phyloP scores from a whole-genome alignment of 1,140 invertebrate species.

The Zaprionus vittiger region DNA sequence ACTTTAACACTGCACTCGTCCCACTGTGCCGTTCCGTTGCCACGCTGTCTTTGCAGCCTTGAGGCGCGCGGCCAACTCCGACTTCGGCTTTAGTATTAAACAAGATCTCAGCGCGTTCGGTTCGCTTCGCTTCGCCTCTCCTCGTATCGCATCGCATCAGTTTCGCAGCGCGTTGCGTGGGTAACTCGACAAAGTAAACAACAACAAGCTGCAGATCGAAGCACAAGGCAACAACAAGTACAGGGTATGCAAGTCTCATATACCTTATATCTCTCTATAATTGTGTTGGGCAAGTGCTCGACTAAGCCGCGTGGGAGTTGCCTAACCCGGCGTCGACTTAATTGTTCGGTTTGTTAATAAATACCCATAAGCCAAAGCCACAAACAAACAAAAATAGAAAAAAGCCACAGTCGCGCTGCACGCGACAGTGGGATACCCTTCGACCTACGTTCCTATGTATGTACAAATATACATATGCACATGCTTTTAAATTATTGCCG shows the following conservation, averaged over 20 bases:
- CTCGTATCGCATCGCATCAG: conserved; percentile 4
- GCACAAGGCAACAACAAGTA: conserved; percentile 34
- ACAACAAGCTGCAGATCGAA: conserved; percentile 24
- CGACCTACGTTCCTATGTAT: too few relatives aligned
- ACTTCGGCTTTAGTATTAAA: conserved; percentile 77
- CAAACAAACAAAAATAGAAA: background rate
- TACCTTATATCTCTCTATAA: background rate
- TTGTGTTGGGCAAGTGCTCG: conserved; percentile 28
- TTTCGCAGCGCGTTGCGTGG: conserved; percentile 17
- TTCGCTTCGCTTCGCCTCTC: conserved; percentile 16
- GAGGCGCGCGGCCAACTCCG: conserved; percentile 53
- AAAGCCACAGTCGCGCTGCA: too few relatives aligned
- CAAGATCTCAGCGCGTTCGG: conserved; percentile 74
- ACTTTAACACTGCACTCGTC: background rate
- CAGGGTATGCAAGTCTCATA: background rate
- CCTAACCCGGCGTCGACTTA: conserved; percentile 51
- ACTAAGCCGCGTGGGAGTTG: conserved; percentile 62
- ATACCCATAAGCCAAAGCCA: conserved; percentile 14
- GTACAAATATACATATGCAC: too few relatives aligned
- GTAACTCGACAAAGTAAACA: conserved; percentile 16
- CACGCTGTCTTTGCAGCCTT: conserved; percentile 35
- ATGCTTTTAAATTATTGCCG: too few relatives aligned
- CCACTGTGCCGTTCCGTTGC: conserved; percentile 53
- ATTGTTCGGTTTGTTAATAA: conserved; percentile 65
- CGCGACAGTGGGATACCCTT: too few relatives aligned